Percentiles rank a stretch among this genome's conserved stretches.
Conservation (phyloP, 2,797 vertebrate genomes). For the Phoebastria nigripes region DNA sequence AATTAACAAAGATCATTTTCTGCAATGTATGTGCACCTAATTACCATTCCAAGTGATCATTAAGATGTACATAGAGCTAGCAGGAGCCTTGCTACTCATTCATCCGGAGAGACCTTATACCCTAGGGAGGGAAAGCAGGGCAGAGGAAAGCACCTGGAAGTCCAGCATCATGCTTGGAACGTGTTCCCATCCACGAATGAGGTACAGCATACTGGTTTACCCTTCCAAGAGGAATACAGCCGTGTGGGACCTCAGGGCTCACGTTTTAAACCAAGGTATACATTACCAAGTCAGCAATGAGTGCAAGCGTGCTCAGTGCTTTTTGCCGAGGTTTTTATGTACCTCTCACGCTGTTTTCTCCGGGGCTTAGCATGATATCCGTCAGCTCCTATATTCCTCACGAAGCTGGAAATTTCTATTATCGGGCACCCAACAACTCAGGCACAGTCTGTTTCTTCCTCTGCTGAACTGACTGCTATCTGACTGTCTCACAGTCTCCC, state of each 20-base stretch:
- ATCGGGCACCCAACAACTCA: background rate
- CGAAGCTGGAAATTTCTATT: background rate
- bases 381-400: background rate
- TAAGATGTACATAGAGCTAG: background rate
- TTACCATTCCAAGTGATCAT: background rate
- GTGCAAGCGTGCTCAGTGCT: background rate
- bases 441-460: background rate
- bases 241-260: rapidly evolving
- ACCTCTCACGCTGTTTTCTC: background rate
- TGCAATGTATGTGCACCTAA: background rate
- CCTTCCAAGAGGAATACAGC: background rate
- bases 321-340: background rate
- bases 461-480: background rate
- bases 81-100: background rate
- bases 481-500: background rate
- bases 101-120: background rate
- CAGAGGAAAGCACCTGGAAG: background rate
- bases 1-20: conserved; percentile 25
- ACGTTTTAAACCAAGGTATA: background rate
- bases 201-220: background rate
- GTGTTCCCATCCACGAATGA: rapidly evolving
- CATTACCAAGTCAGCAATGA: background rate
- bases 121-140: background rate
- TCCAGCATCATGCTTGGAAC: background rate
- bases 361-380: background rate